Evolutionary conservation across 2,888 invertebrate species (phyloP).

Genomic region (Spisula subtruncata): DNA sequence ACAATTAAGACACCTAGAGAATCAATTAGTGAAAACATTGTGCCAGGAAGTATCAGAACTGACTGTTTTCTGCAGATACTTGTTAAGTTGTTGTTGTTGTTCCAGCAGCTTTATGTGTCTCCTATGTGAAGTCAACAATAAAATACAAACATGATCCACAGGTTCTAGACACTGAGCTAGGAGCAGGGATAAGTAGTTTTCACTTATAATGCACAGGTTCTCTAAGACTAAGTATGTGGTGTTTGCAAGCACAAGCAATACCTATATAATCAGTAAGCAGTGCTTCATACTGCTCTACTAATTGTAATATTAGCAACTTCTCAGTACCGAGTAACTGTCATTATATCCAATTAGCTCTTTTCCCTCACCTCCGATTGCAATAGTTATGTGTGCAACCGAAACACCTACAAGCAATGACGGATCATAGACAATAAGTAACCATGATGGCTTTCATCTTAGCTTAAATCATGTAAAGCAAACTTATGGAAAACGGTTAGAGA

Average conservation of each 20-base stretch:
- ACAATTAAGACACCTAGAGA: constrained; percentile 25
- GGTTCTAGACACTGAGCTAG: neutral
- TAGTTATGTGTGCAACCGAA: too few species aligned
- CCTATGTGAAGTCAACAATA: neutral
- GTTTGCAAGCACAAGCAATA: neutral
- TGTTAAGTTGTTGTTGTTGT: neutral
- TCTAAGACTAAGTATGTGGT: neutral
- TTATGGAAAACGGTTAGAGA: too few species aligned
- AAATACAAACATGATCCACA: neutral
- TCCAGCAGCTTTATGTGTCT: neutral
- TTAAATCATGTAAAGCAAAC: too few species aligned
- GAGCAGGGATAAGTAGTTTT: too few species aligned
- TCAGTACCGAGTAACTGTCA: neutral
- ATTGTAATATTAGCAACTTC: neutral
- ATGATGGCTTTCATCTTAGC: too few species aligned
- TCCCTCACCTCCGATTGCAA: too few species aligned
- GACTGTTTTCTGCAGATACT: neutral
- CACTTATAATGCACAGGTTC: too few species aligned
- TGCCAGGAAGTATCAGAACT: neutral
- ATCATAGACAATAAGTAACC: too few species aligned
- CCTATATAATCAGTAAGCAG: too few species aligned
- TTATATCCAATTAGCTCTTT: too few species aligned
- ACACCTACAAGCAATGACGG: too few species aligned
- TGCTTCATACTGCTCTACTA: too few species aligned
- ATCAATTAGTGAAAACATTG: constrained; percentile 19